These are phyloP conservation scores for Nymphalis polychloros DNA, from an alignment of 2,888 invertebrate genomes.

Conservation along the genomic window DNA sequence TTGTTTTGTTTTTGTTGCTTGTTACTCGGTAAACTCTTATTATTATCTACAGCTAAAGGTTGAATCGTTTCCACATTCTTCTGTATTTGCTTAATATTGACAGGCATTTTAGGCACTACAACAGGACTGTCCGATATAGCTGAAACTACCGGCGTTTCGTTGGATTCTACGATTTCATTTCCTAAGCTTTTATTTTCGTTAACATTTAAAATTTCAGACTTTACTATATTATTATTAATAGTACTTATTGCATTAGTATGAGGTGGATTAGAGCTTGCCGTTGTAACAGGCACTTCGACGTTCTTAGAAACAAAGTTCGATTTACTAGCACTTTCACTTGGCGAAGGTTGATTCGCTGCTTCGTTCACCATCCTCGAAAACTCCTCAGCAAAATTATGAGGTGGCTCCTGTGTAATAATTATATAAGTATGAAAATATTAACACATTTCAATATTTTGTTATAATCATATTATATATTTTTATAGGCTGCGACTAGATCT, in stretches of 20 bases:
- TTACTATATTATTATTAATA: constrained; percentile 73
- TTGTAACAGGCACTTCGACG: constrained; percentile 57
- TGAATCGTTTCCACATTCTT: constrained; percentile 64
- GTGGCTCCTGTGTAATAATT: constrained; percentile 54
- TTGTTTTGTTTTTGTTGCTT: constrained; percentile 65
- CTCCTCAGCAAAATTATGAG: constrained; percentile 70
- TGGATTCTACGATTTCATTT: constrained; percentile 65
- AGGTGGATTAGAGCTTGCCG: constrained; percentile 59
- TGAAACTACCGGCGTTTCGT: constrained; percentile 85
- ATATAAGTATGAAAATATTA: constrained; percentile 8
- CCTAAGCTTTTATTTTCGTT: constrained; percentile 71
- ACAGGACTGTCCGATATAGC: constrained; percentile 86
- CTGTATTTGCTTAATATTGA: constrained; percentile 66
- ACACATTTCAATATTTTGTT: too few species aligned
- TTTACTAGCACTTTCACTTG: constrained; percentile 57
- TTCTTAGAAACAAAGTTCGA: constrained; percentile 58
- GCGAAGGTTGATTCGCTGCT: constrained; percentile 66
- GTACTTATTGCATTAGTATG: constrained; percentile 69
- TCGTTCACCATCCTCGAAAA: constrained; percentile 76
- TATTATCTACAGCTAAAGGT: constrained; percentile 65
- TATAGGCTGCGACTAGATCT: too few species aligned
- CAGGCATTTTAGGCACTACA: constrained; percentile 81
- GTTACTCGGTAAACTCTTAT: constrained; percentile 60
- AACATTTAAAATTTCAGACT: constrained; percentile 72
- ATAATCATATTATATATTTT: background rate